Percentiles rank a stretch among this genome's conserved stretches.
Evolutionary conservation across 2,888 invertebrate species (phyloP).

Genomic region (Eurytoma adleriae): DNA sequence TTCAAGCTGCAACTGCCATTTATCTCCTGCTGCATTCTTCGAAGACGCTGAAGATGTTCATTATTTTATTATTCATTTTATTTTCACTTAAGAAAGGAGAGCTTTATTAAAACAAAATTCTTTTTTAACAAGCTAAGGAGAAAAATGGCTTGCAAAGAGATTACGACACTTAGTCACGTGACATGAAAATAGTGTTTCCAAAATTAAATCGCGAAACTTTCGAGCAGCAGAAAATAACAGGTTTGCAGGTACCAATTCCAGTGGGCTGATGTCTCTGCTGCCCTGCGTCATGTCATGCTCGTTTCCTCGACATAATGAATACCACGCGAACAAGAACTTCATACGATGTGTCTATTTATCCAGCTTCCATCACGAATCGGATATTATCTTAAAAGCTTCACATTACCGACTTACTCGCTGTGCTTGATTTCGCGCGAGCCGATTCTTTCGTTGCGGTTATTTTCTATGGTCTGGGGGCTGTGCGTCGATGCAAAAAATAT

Average conservation of each 20-base stretch:
- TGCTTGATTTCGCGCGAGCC: neutral
- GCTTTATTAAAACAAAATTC: neutral
- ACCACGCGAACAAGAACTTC: slow-evolving; percentile 41
- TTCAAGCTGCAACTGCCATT: too few relatives aligned
- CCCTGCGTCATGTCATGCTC: slow-evolving; percentile 20
- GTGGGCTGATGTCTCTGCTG: neutral
- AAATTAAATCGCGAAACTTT: slow-evolving; percentile 27
- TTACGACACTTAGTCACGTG: neutral
- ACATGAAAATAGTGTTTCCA: neutral
- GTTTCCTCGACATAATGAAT: slow-evolving; percentile 32
- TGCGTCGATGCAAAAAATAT: slow-evolving; percentile 67
- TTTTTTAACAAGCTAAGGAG: neutral
- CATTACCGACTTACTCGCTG: slow-evolving; percentile 52
- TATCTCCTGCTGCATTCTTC: too few relatives aligned
- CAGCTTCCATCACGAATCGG: slow-evolving; percentile 59
- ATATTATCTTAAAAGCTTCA: slow-evolving; percentile 61
- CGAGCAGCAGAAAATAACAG: slow-evolving; percentile 26
- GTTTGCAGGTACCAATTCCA: slow-evolving; percentile 19
- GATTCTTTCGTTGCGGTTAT: slow-evolving; percentile 62
- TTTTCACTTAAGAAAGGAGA: too few relatives aligned
- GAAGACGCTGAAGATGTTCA: too few relatives aligned
- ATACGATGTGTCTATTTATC: slow-evolving; percentile 55
- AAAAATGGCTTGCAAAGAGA: neutral
- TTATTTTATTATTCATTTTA: too few relatives aligned
- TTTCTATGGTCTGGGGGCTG: slow-evolving; percentile 57